phyloP scores from a whole-genome alignment of 1,140 invertebrate genomes.

The Neotoxoptera formosana region DNA sequence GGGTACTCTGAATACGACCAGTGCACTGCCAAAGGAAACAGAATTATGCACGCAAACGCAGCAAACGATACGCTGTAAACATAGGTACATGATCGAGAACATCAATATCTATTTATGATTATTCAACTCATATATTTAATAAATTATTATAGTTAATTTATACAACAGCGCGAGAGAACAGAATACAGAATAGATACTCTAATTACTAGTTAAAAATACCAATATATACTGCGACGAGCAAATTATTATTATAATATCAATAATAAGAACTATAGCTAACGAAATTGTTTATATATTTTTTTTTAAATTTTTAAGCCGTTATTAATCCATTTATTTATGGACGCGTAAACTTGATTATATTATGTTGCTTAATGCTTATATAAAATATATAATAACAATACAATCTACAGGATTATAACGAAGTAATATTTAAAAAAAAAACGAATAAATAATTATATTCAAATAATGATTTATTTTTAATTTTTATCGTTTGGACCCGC shows the following conservation, averaged over 20 bases:
- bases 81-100: background rate
- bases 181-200: background rate
- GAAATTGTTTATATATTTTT: background rate
- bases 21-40: background rate
- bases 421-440: background rate
- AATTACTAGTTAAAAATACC: background rate
- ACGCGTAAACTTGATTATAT: background rate
- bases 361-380: background rate
- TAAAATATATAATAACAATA: background rate
- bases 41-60: background rate
- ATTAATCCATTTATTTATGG: background rate
- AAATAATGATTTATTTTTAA: background rate
- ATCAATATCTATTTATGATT: background rate
- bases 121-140: background rate
- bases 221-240: background rate
- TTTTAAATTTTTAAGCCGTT: background rate
- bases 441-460: too few species aligned
- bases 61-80: background rate
- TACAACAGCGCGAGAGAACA: background rate
- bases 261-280: background rate
- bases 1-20: background rate
- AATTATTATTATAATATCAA: background rate
- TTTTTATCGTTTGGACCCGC: background rate
- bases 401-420: background rate
- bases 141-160: background rate